Evolutionary conservation across 2,797 vertebrate species (phyloP).

Genomic region (Ispidina picta): DNA sequence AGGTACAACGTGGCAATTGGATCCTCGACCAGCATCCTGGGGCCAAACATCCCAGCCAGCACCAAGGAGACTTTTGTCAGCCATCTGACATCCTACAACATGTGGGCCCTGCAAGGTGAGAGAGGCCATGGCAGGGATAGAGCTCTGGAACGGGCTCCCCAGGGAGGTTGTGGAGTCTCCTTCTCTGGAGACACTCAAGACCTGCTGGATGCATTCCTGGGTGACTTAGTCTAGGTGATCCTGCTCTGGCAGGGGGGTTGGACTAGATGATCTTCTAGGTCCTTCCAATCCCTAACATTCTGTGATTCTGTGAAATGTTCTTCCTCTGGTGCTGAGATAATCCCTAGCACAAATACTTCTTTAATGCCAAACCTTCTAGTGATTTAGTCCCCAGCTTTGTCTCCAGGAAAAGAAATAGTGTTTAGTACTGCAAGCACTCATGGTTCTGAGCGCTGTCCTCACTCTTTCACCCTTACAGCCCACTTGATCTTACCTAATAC

Average conservation of each 20-base stretch:
- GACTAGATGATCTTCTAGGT: too few species aligned
- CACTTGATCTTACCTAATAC: neutral
- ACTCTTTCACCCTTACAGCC: neutral
- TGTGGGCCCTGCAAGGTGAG: constrained; percentile 93
- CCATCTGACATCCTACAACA: constrained; percentile 91
- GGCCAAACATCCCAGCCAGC: constrained; percentile 87
- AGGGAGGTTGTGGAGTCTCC: too few species aligned
- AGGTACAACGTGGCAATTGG: constrained; percentile 91
- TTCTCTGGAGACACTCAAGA: too few species aligned
- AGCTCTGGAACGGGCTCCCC: too few species aligned
- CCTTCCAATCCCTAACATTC: too few species aligned
- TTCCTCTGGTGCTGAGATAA: neutral
- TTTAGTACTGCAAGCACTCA: neutral
- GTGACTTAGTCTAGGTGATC: too few species aligned
- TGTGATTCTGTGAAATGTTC: neutral
- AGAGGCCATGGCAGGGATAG: neutral
- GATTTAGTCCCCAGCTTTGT: neutral
- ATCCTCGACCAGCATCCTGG: constrained; percentile 91
- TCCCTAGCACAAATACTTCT: neutral
- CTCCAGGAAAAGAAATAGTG: neutral
- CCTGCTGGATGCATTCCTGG: too few species aligned
- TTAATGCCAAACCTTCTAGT: neutral
- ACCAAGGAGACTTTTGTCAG: constrained; percentile 88
- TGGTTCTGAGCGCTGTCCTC: neutral
- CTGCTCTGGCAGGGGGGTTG: too few species aligned